Evolutionary conservation across 2,888 invertebrate species (phyloP), one percentile per base, ranked within the genome.

Genomic region (Drosophila pegasa): DNA sequence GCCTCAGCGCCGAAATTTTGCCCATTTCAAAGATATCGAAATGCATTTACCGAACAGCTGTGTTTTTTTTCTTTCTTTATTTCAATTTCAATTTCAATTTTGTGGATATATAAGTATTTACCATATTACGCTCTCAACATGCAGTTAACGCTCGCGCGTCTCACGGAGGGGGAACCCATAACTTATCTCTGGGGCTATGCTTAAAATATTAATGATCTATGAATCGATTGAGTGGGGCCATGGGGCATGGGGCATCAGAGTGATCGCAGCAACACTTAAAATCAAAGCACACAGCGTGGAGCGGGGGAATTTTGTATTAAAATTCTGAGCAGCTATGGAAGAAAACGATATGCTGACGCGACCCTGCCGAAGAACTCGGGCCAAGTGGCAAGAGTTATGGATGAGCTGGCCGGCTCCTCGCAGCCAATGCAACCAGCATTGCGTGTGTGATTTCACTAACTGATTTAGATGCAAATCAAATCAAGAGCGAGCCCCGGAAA

Each of bases 391-490:
- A 83, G 83, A 84, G 83, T 84, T 88, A 84, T 84, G 75, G 71
- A 64, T 69, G 51, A 67, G n/a, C 43, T 67, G 80, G 54, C 18
- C 14, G 33, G 37, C 29, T 63, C 31, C 59, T 45, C 43, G 31
- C 58, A 48, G 18, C 50, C 63, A 62, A 43, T 45, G 43, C 67
- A 65, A 41, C 47, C 66, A 65, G 58, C 60, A 65, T 29, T 60
- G 48, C 57, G 41, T 63, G 47, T 63, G 63, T 71, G 80, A 78
- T 83, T 80, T 83, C 75, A 78, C 82, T 71, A 84, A 81, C 83
- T 84, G 83, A 84, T 84, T 84, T 84, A 88, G 87, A 84, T 84
- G 88, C 83, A 84, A 84, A 84, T 84, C 83, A 78, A 84, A 84
- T 87, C 83, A 71, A 80, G 87, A 75, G 84, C 80, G 78, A 62